phyloP scores from a whole-genome alignment of 1,140 invertebrate species.

The Tenebrio molitor region DNA sequence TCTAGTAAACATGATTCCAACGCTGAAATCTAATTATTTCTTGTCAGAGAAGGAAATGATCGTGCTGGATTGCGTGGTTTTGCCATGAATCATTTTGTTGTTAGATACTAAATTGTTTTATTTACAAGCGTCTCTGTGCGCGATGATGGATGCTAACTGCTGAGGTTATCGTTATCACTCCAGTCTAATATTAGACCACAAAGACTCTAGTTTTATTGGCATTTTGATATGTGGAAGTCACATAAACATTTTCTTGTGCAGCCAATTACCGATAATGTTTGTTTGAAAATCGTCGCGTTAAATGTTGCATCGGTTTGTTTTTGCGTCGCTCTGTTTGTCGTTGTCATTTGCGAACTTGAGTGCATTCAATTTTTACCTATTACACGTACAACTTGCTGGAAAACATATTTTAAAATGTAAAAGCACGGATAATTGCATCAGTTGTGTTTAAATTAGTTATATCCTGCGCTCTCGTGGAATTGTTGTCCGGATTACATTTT shows the following conservation, averaged over 20 bases:
- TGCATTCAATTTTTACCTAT: too few species aligned
- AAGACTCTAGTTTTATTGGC: background rate
- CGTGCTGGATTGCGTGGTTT: slow-evolving; percentile 9
- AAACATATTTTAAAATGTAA: too few species aligned
- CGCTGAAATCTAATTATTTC: slow-evolving; percentile 24
- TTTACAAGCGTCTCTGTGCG: background rate
- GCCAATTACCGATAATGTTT: too few species aligned
- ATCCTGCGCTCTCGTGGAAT: slow-evolving; percentile 1
- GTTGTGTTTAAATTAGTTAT: slow-evolving; percentile 21
- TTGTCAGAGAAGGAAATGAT: slow-evolving; percentile 11
- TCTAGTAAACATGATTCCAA: too few species aligned
- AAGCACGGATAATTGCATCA: background rate
- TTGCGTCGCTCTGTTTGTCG: too few species aligned
- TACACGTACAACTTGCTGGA: too few species aligned
- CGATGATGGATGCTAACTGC: slow-evolving; percentile 1
- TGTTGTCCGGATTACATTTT: slow-evolving; percentile 13
- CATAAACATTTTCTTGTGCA: too few species aligned
- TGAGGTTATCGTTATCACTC: slow-evolving; percentile 32
- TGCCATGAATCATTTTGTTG: slow-evolving; percentile 24
- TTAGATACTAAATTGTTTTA: slow-evolving; percentile 15
- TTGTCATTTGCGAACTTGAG: too few species aligned
- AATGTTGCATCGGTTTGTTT: too few species aligned
- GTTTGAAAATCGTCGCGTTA: background rate
- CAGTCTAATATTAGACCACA: background rate
- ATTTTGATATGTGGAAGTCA: too few species aligned